These are phyloP conservation scores for Maccullochella peelii DNA, from an alignment of 2,113 vertebrate genomes.

Conservation along the genomic window DNA sequence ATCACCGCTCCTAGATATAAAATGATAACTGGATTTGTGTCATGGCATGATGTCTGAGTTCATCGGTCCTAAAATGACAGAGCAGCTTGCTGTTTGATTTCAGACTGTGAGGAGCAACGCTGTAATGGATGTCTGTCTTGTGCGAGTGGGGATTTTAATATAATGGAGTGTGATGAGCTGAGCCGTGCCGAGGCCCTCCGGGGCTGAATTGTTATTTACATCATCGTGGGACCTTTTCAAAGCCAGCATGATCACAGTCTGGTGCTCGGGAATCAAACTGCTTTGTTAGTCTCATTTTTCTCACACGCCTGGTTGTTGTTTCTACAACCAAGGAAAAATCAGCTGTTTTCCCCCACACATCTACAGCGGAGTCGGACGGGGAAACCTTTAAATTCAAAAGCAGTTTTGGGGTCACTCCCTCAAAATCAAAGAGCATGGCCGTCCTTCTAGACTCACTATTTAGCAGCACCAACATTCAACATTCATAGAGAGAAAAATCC, in stretches of 20 bases:
- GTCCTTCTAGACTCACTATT: background rate
- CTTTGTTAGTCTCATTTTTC: conserved; percentile 1
- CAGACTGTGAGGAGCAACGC: background rate
- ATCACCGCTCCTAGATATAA: background rate
- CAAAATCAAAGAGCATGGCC: background rate
- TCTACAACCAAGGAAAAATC: background rate
- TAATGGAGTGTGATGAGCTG: conserved; percentile 36
- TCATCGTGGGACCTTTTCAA: conserved; percentile 29
- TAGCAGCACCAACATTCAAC: background rate
- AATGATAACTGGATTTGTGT: conserved; percentile 31
- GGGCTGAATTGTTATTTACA: conserved; percentile 37
- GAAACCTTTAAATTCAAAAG: background rate
- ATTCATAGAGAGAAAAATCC: background rate
- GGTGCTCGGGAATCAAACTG: background rate
- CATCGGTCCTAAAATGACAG: conserved; percentile 18
- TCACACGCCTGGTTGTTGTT: background rate
- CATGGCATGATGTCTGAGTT: background rate
- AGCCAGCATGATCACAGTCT: conserved; percentile 6
- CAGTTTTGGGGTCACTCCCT: background rate
- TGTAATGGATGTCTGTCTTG: conserved; percentile 17
- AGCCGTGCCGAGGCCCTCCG: conserved; percentile 2
- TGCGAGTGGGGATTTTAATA: conserved; percentile 17
- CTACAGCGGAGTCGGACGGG: background rate
- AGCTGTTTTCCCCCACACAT: background rate
- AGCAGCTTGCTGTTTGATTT: conserved; percentile 7